Evolutionary conservation across 2,797 vertebrate species (phyloP).

Genomic region (Sebastes diaconus): DNA sequence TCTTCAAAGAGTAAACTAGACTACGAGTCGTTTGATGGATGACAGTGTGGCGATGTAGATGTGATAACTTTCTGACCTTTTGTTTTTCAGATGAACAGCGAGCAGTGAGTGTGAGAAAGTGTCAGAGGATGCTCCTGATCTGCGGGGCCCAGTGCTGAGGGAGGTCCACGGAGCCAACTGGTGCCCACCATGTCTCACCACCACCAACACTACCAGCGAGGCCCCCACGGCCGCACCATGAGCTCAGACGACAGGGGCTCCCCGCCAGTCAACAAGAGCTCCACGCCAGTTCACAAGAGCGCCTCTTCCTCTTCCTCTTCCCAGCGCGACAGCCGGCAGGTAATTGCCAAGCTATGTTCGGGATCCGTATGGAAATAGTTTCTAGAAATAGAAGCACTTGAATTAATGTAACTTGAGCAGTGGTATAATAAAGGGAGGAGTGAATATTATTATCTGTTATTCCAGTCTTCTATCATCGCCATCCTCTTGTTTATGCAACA

Average conservation of each 20-base stretch:
- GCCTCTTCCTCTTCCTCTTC: conserved; percentile 92
- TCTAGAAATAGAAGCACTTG: conserved; percentile 1
- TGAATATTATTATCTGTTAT: conserved; percentile 9
- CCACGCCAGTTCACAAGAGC: conserved; percentile 96
- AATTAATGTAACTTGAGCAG: conserved; percentile 22
- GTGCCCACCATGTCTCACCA: conserved; percentile 79
- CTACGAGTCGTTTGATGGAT: neutral
- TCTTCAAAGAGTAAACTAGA: conserved; percentile 3
- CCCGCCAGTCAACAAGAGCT: conserved; percentile 87
- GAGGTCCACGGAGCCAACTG: conserved; percentile 53
- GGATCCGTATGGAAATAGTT: neutral
- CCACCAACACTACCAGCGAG: conserved; percentile 77
- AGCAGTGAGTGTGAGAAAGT: conserved; percentile 51
- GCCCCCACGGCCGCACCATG: conserved; percentile 84
- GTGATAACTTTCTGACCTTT: conserved; percentile 13
- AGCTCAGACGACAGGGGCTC: conserved; percentile 92
- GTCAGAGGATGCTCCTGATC: conserved; percentile 67
- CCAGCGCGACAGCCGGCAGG: conserved; percentile 96
- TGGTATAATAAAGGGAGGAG: neutral
- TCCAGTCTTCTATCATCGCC: conserved; percentile 14
- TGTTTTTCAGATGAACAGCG: conserved; percentile 70
- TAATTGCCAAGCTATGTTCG: conserved; percentile 60
- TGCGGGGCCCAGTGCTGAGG: conserved; percentile 61
- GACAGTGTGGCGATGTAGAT: neutral
- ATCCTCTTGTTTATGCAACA: conserved; percentile 6